Evolutionary conservation across 2,888 invertebrate species (phyloP), one percentile per base, ranked within the genome.

Genomic region (Campoplex nolae): DNA sequence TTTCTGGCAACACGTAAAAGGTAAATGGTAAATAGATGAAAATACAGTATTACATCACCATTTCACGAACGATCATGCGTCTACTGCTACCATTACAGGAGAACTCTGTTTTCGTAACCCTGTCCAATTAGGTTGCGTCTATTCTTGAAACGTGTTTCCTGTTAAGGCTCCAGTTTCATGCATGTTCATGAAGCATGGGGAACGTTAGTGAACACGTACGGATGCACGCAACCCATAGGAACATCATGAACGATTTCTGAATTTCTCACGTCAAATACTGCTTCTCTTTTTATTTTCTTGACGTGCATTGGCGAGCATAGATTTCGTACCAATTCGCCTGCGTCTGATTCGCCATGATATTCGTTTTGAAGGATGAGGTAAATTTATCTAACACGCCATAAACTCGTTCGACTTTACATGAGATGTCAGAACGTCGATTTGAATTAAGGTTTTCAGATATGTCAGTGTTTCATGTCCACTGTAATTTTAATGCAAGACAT

Each of bases 151-250:
- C 23, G 74, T 56, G 56, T 56, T 68, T 54, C 74, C 32, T 68
- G 45, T 45, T 82, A 56, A 13, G 32, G 32, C 32, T 62, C 13
- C 23, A 16, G 32, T 16, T 32, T 62, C 16, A 28, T 62, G 62
- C 62, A 7, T 16, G 32, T 62, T 62, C 16, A n/a, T n/a, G 62
- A 32, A 16, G 28, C 16, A 62, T 32, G 62, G 16, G 54, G 0
- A 67, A 42, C 23, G n/a, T 68, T 51, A 51, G 56, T 75, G 18
- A 68, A 28, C 16, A 45, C 38, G 54, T 58, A 23, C 67, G 18
- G 23, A 73, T n/a, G 65, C 80, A 80, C 80, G 62, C 73, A 56
- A 82, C n/a, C 3, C 51, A 35, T 35, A 35, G 32, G 6, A 35
- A 13, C 65, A 42, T 42, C 9, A 48, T 16, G 16, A 23, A 45